Evolutionary conservation across 2,888 invertebrate species (phyloP).

Genomic region (Cheilosia scutellata): DNA sequence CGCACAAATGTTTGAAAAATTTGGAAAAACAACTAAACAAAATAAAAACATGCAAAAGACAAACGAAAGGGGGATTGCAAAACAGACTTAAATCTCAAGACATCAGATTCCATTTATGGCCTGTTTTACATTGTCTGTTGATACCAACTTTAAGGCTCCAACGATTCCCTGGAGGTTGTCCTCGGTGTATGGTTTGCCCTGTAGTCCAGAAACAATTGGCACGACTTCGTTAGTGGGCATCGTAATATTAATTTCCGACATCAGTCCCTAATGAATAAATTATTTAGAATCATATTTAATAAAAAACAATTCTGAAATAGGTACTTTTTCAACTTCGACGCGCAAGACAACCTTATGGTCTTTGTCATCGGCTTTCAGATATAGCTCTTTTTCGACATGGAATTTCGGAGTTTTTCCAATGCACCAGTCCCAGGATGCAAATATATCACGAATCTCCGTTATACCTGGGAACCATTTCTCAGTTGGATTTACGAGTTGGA

Average conservation of each 20-base stretch:
- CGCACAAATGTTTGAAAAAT: background rate
- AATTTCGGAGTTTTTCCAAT: conserved; percentile 95
- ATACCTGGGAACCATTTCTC: conserved; percentile 95
- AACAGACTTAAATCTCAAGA: conserved; percentile 35
- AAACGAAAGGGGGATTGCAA: conserved; percentile 5
- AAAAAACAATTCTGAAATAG: background rate
- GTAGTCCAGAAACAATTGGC: conserved; percentile 83
- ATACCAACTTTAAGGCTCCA: conserved; percentile 83
- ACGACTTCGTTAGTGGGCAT: conserved; percentile 82
- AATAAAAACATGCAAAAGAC: conserved; percentile 4
- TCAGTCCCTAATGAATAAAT: conserved; percentile 77
- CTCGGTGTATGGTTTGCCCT: conserved; percentile 82
- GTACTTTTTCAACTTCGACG: conserved; percentile 84
- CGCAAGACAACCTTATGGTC: conserved; percentile 86
- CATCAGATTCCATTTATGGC: conserved; percentile 83
- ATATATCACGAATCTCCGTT: conserved; percentile 88
- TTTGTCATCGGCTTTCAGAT: conserved; percentile 84
- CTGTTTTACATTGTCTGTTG: conserved; percentile 83
- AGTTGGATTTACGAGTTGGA: conserved; percentile 93
- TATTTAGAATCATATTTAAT: background rate
- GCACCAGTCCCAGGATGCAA: conserved; percentile 94
- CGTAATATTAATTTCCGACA: conserved; percentile 81
- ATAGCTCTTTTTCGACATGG: conserved; percentile 85
- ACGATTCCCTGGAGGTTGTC: conserved; percentile 82
- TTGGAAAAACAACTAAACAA: conserved; percentile 22